Percentiles rank a stretch among this genome's conserved stretches.
These are phyloP conservation scores for Tautogolabrus adspersus DNA, from an alignment of 2,113 vertebrate genomes.

Conservation along the genomic window DNA sequence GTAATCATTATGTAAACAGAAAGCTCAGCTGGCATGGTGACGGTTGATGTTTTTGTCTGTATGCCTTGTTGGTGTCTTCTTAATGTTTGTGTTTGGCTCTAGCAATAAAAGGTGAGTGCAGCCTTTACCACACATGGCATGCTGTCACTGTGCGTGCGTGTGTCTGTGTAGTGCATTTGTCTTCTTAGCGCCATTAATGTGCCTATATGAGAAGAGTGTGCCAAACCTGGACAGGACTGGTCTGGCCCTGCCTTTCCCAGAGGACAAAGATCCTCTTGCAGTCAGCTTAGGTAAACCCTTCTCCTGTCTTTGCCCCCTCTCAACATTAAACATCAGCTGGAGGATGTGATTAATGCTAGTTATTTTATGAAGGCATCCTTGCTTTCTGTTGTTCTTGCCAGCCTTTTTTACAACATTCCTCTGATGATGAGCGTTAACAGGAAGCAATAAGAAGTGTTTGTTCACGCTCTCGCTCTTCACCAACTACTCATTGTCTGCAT, in stretches of 20 bases:
- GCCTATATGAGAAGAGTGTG: constrained; percentile 33
- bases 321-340: neutral
- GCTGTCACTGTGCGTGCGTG: neutral
- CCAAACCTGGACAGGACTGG: constrained; percentile 63
- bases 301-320: neutral
- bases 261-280: constrained; percentile 5
- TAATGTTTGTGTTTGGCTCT: constrained; percentile 21
- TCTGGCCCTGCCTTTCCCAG: constrained; percentile 21
- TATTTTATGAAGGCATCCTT: neutral
- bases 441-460: constrained; percentile 30
- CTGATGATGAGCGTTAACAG: constrained; percentile 25
- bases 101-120: constrained; percentile 49
- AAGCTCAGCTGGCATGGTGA: constrained; percentile 7
- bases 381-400: neutral
- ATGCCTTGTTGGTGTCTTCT: constrained; percentile 27
- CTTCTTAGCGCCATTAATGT: constrained; percentile 22
- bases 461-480: neutral
- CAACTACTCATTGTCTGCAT: constrained; percentile 36
- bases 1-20: constrained; percentile 26
- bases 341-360: constrained; percentile 10
- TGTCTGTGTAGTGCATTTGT: constrained; percentile 28
- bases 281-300: neutral
- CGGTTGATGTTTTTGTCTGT: constrained; percentile 48
- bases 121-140: constrained; percentile 28
- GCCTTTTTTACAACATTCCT: neutral